Base-by-base conservation (phyloP, 1,140 invertebrate genomes). In the Ectropis grisescens region DNA sequence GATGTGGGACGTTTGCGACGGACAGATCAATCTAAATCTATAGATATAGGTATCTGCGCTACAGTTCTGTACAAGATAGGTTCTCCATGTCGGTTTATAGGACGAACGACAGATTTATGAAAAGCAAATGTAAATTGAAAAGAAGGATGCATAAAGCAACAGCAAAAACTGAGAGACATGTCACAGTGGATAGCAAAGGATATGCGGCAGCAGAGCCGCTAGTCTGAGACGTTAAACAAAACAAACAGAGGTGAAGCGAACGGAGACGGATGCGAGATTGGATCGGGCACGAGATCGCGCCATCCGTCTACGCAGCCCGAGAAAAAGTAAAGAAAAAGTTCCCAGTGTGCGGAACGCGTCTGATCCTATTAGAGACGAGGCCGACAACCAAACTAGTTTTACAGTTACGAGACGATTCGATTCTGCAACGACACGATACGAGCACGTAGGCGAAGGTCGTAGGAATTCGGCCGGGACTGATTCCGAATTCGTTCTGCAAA, bases 351-450 rank as follows among this genome's bases (percentile, higher is more conserved):
- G 47, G 52, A 64, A 62, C 65, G 49, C 54, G 55, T 62, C 58
- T 53, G 55, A 61, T 61, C 58, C 55, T 66, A 78, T 74, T 78
- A 78, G 58, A 70, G 65, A 58, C 57, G 49, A 52, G 54, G 41
- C 54, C 44, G 52, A 70, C 57, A 54, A 33, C 52, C 56, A 71
- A 74, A 78, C 67, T 74, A 71, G 72, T 74, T 76, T 69, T 49
- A 59, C 52, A 56, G 67, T 70, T 72, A 58, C 45, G 66, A 64
- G 66, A 68, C 51, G 62, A 61, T n/a, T n/a, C n/a, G n/a, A n/a
- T n/a, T n/a, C n/a, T n/a, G n/a, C n/a, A n/a, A n/a, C n/a, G n/a
- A n/a, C n/a, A n/a, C n/a, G n/a, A n/a, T n/a, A n/a, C n/a, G n/a
- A n/a, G n/a, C 60, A 60, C 52, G 51, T 53, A 59, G 50, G 41